Conservation (phyloP, 2,797 vertebrate species). For the Aplochiton taeniatus region DNA sequence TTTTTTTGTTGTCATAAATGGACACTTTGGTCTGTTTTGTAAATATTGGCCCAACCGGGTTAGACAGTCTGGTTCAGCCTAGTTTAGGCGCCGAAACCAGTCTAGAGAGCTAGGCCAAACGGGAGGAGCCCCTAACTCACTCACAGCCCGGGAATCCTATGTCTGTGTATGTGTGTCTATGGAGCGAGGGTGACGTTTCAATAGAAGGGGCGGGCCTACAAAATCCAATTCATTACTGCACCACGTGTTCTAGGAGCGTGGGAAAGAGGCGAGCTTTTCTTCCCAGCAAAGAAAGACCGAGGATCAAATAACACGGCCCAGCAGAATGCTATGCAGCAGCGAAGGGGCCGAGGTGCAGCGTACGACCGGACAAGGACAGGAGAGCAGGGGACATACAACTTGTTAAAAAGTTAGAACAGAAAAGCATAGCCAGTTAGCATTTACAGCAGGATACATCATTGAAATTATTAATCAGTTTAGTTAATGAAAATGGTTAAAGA, state of each 20-base stretch:
- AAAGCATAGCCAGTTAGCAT: constrained; percentile 6
- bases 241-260: constrained; percentile 97
- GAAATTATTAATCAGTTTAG: too few relatives aligned
- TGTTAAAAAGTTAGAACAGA: constrained; percentile 1
- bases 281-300: constrained; percentile 90
- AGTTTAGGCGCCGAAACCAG: constrained; percentile 54
- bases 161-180: not conserved
- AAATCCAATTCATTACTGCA: constrained; percentile 88
- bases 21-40: not conserved
- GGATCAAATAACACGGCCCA: constrained; percentile 82
- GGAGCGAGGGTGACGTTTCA: constrained; percentile 64
- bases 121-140: constrained; percentile 41
- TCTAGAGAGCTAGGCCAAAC: constrained; percentile 38
- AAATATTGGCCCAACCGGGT: constrained; percentile 3
- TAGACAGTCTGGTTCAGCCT: constrained; percentile 11
- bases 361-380: constrained; percentile 65
- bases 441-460: constrained; percentile 15
- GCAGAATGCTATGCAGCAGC: constrained; percentile 63
- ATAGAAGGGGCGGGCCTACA: constrained; percentile 78
- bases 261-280: constrained; percentile 98
- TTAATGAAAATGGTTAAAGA: too few relatives aligned
- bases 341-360: constrained; percentile 36
- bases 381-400: constrained; percentile 41
- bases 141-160: constrained; percentile 17
- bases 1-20: not conserved